These are phyloP conservation scores for Leptinotarsa texana DNA, from an alignment of 1,140 invertebrate species.

Conservation along the genomic window DNA sequence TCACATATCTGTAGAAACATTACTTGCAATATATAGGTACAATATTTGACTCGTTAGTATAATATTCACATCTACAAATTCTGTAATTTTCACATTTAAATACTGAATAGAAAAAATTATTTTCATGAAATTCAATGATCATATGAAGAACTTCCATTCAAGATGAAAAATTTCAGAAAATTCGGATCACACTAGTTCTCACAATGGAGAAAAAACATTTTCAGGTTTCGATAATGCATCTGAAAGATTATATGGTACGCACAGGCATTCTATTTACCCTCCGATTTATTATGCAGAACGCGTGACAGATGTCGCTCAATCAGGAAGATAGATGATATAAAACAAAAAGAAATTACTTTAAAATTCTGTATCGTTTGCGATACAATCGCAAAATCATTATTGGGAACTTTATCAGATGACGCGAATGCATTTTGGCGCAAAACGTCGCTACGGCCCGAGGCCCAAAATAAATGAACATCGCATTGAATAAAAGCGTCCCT, in stretches of 20 bases:
- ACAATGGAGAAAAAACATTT: no score
- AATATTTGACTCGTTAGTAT: no score
- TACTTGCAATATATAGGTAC: no score
- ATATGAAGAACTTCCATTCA: no score
- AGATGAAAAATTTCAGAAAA: no score
- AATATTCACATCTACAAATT: no score
- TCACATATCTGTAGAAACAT: no score
- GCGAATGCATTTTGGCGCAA: conserved; percentile 30
- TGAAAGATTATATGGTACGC: neutral
- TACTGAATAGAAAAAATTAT: no score
- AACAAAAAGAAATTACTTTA: conserved; percentile 35
- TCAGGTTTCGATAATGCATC: no score
- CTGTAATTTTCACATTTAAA: no score
- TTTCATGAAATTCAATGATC: no score
- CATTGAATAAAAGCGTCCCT: conserved; percentile 40
- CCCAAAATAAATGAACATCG: conserved; percentile 38
- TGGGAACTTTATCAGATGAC: conserved; percentile 34
- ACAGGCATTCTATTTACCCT: neutral
- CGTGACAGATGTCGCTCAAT: conserved; percentile 10
- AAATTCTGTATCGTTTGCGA: conserved; percentile 30
- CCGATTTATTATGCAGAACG: neutral
- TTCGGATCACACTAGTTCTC: no score
- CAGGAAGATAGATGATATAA: conserved; percentile 15
- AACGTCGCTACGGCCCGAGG: conserved; percentile 28
- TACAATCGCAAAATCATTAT: conserved; percentile 33